These are phyloP conservation scores for Microdon myrmicae DNA, from an alignment of 2,888 invertebrate genomes.

Conservation along the genomic window DNA sequence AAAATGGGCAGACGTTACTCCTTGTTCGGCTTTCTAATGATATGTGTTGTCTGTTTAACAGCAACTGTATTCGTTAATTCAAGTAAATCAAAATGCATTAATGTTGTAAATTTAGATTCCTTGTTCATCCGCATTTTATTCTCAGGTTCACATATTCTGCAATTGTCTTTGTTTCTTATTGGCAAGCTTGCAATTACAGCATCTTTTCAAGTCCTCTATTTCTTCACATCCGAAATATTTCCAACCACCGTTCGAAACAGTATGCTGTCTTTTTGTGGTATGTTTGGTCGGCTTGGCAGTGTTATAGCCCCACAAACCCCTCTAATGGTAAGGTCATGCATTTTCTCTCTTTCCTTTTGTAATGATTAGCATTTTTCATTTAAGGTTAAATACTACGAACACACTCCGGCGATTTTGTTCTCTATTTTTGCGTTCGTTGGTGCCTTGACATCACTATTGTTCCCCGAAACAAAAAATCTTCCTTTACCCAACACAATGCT, in stretches of 20 bases:
- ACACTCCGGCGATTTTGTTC: conserved; percentile 71
- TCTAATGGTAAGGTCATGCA: conserved; percentile 65
- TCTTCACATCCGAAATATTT: conserved; percentile 78
- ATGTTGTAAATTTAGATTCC: background rate
- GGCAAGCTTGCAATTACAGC: conserved; percentile 75
- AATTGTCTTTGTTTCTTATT: conserved; percentile 68
- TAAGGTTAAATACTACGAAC: conserved; percentile 63
- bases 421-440: conserved; percentile 70
- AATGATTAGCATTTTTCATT: too few relatives aligned
- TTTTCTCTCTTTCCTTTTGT: too few relatives aligned
- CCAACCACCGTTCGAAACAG: conserved; percentile 76
- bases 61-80: conserved; percentile 59
- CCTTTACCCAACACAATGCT: conserved; percentile 72
- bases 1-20: conserved; percentile 74
- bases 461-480: conserved; percentile 74
- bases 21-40: conserved; percentile 71
- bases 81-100: conserved; percentile 49
- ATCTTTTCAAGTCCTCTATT: conserved; percentile 75
- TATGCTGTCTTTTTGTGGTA: conserved; percentile 76
- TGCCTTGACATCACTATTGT: conserved; percentile 70
- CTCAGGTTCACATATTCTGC: conserved; percentile 53
- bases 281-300: conserved; percentile 76
- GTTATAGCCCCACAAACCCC: conserved; percentile 78
- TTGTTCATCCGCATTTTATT: background rate
- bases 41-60: conserved; percentile 69